phyloP scores from a whole-genome alignment of 2,888 invertebrate genomes.

The Hydrotaea cyrtoneurina region DNA sequence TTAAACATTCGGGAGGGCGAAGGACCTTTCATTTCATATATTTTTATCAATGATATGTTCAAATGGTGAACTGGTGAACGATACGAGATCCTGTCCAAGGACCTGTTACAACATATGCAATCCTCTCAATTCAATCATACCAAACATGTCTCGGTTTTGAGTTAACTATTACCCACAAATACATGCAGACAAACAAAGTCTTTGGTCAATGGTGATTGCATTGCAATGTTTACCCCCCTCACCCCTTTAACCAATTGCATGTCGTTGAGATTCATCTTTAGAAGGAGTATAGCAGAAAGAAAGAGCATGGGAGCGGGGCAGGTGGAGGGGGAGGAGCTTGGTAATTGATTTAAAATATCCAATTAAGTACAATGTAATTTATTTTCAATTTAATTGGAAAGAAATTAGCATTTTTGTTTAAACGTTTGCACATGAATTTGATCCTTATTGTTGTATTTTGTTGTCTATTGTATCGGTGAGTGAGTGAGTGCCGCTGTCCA shows the following conservation, averaged over 20 bases:
- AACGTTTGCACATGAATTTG: neutral
- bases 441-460: neutral
- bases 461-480: neutral
- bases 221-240: neutral
- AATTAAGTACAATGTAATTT: constrained; percentile 27
- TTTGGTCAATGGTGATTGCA: neutral
- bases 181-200: neutral
- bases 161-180: neutral
- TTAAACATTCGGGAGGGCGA: no score
- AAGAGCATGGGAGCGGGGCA: no score
- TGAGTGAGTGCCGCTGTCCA: neutral
- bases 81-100: neutral
- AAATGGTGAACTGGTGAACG: neutral
- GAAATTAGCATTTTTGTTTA: constrained; percentile 8
- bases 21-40: constrained; percentile 1
- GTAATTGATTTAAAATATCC: constrained; percentile 39
- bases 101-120: neutral
- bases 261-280: neutral
- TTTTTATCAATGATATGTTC: neutral
- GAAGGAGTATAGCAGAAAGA: no score
- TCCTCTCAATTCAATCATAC: constrained; percentile 2
- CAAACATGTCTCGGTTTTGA: neutral
- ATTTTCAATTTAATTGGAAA: constrained; percentile 24
- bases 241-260: neutral
- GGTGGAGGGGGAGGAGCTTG: neutral